Conservation (phyloP, 2,888 invertebrate genomes). For the Drosophila villosipedis region DNA sequence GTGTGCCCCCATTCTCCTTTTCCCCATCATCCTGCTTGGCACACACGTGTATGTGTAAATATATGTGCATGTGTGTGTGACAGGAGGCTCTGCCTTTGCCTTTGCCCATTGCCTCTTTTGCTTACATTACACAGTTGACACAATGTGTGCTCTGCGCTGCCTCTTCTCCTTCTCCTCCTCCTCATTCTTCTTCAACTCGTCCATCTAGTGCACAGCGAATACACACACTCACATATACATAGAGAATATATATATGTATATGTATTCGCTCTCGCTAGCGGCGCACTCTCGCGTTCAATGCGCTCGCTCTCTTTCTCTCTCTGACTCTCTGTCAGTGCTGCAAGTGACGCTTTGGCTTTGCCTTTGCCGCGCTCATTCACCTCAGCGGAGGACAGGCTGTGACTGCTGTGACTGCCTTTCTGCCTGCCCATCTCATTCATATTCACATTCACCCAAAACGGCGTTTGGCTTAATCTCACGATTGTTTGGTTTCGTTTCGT, state of each 20-base stretch:
- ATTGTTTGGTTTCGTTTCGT: constrained; percentile 76
- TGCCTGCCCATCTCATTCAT: constrained; percentile 76
- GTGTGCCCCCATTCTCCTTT: constrained; percentile 25
- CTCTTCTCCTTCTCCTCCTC: constrained; percentile 64
- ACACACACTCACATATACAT: constrained; percentile 12
- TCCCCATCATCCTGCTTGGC: constrained; percentile 5
- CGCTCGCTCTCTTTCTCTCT: constrained; percentile 34
- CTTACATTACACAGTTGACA: constrained; percentile 78
- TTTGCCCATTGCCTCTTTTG: constrained; percentile 67
- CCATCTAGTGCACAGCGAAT: constrained; percentile 71
- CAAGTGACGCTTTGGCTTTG: constrained; percentile 68
- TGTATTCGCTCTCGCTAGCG: constrained; percentile 48
- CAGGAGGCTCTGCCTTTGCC: constrained; percentile 68
- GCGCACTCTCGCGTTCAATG: constrained; percentile 45
- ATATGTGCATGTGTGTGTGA: constrained; percentile 39
- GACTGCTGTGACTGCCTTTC: constrained; percentile 64
- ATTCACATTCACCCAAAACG: constrained; percentile 81
- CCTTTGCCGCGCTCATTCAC: constrained; percentile 71
- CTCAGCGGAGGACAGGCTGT: constrained; percentile 63
- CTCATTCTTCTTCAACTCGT: constrained; percentile 77
- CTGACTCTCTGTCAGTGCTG: constrained; percentile 45
- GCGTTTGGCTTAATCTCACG: constrained; percentile 81
- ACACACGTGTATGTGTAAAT: constrained; percentile 32
- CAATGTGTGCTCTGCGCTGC: constrained; percentile 63
- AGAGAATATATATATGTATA: constrained; percentile 32